A percentile compares a stretch with the other conserved stretches of the same genome.
These are phyloP conservation scores for Pheosia tremula DNA, from an alignment of 2,888 invertebrate species.

Conservation along the genomic window DNA sequence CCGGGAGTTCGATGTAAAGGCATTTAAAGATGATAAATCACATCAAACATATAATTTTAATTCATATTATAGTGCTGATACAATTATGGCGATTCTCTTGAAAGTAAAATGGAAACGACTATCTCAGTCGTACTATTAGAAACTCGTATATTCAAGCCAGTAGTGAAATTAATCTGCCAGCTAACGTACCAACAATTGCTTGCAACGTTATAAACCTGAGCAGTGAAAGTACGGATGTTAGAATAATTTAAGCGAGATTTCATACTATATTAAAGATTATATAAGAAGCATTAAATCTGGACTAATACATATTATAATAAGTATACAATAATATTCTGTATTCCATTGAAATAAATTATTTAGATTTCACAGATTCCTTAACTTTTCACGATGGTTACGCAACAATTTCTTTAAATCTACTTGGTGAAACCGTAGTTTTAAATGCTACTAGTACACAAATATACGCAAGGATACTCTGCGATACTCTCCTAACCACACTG, in stretches of 20 bases:
- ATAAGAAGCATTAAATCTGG: not conserved
- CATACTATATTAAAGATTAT: not conserved
- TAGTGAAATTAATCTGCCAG: slow-evolving; percentile 1
- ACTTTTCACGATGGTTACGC: no score
- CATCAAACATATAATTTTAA: no score
- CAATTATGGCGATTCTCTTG: not conserved
- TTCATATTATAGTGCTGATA: no score
- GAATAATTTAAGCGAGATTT: not conserved
- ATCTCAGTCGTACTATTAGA: not conserved
- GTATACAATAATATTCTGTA: not conserved
- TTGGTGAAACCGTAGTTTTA: not conserved
- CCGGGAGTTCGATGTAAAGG: no score
- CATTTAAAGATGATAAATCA: no score
- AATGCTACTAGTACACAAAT: not conserved
- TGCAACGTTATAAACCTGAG: not conserved
- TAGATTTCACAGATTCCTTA: no score
- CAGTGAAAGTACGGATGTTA: slow-evolving; percentile 1
- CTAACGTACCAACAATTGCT: not conserved
- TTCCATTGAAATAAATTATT: no score
- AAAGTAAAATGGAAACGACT: not conserved
- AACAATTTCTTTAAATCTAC: no score
- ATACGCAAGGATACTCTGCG: not conserved
- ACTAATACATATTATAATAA: not conserved
- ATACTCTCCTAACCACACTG: not conserved
- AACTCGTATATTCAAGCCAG: not conserved